Conservation (phyloP, 1,140 invertebrate genomes). For the Drosophila sp. region DNA sequence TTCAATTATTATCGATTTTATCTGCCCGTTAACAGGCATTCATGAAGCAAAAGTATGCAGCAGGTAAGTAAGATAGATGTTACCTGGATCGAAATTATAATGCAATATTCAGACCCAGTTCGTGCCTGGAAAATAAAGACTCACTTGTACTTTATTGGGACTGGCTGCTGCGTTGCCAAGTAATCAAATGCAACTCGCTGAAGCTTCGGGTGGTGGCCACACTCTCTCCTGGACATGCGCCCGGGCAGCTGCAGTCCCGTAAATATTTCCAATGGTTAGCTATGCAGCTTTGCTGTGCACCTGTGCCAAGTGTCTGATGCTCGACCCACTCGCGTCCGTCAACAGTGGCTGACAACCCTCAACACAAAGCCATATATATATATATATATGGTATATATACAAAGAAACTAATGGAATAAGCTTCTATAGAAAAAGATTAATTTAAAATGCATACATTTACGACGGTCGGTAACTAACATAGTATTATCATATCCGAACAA, state of each 20-base stretch:
- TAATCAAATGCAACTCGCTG: slow-evolving; percentile 58
- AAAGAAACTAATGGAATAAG: neutral
- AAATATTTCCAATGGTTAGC: slow-evolving; percentile 14
- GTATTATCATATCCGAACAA: too few species aligned
- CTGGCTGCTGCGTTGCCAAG: slow-evolving; percentile 40
- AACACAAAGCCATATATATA: neutral
- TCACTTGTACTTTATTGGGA: slow-evolving; percentile 52
- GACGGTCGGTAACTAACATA: too few species aligned
- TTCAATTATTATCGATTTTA: slow-evolving; percentile 82
- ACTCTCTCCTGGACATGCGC: slow-evolving; percentile 68
- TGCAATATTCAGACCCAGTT: neutral
- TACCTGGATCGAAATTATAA: slow-evolving; percentile 26
- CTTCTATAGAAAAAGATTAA: too few species aligned
- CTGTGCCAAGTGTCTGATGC: slow-evolving; percentile 74
- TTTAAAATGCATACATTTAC: too few species aligned
- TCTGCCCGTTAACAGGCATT: slow-evolving; percentile 61
- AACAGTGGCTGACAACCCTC: slow-evolving; percentile 40
- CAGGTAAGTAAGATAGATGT: neutral
- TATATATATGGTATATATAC: too few species aligned
- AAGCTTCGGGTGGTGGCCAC: slow-evolving; percentile 7
- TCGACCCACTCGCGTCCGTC: slow-evolving; percentile 61
- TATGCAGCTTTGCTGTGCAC: slow-evolving; percentile 52
- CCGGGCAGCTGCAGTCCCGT: slow-evolving; percentile 48
- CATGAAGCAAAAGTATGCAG: slow-evolving; percentile 45
- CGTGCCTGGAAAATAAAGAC: slow-evolving; percentile 11